Evolutionary conservation across 2,888 invertebrate genomes (phyloP), one percentile per base, ranked within the genome.

Genomic region (Bursaphelenchus okinawaensis): DNA sequence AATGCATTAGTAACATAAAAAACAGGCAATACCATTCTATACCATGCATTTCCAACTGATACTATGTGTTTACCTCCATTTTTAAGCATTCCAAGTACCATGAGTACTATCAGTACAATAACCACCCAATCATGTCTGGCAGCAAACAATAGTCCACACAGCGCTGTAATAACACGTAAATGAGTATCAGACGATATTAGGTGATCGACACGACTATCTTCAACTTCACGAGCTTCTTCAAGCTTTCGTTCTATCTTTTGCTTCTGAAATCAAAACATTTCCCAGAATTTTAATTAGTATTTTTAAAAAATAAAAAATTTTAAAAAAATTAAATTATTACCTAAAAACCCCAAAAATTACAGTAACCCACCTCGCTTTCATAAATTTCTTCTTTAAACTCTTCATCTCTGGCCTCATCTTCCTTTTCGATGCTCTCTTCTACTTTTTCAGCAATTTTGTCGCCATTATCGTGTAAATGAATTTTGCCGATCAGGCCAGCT

Each of bases 91-190:
- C 40, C 40, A n/a, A 79, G 65, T 2, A 71, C 50, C 31, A 82
- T 69, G 12, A 77, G 77, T 62, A 80, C 64, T 8, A 75, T 56
- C 7, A 81, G 54, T 7, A 81, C 51, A 51, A 75, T 50, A 9
- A 82, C 70, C 23, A 77, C 73, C 23, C 68, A 72, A 63, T 80
- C 78, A 63, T 79, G 78, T 12, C 74, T 68, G 9, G 75, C 80
- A 6, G 75, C 69, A 76, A 75, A 82, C 4, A 79, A 67, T 16
- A 81, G 71, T 22, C 70, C 66, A 63, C 79, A 80, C 0, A 78
- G 66, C n/a, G 59, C 66, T 19, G 27, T 71, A 63, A 75, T 71
- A 16, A 70, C 62, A 12, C 70, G 66, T 9, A 74, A 29, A 57
- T 72, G 67, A 19, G 56, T 28, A 52, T 75, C 71, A 23, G 71